Base-by-base conservation (phyloP, 2,797 vertebrate genomes). In the Apogon talboti region DNA sequence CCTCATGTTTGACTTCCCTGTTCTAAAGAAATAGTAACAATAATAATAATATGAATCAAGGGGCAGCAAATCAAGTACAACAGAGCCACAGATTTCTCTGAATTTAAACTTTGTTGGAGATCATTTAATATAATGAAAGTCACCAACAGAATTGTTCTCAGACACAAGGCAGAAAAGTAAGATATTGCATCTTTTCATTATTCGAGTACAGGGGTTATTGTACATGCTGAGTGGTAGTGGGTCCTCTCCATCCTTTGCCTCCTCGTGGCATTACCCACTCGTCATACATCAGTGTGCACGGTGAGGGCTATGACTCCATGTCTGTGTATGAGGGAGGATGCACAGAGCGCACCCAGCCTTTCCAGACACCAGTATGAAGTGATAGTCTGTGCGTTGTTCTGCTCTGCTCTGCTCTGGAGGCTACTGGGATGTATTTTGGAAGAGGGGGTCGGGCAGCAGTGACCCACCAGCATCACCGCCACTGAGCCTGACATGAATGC, bases 401-500 rank as follows among this genome's bases (percentile, higher is more conserved):
- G 43, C 55, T 24, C 33, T 35, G 33, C 33, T 35, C 73, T 14
- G 55, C 74, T 62, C 73, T 63, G 83, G 80, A 85, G 50, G 79
- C 11, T 44, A 18, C 66, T 65, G 69, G 82, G 83, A 87, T 87
- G 80, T 52, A 62, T 81, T 79, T 76, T 55, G 71, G 67, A 68
- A 74, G 62, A 49, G 55, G 28, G 76, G 69, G 33, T 72, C 78
- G 70, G 71, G 56, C 80, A 77, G 78, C 79, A 66, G 73, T 59
- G 51, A 81, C 76, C 79, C 78, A 51, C 14, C 87, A 79, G 54
- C 81, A 74, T 45, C 76, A 35, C 18, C 69, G 48, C 64, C 81
- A 7, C 81, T 44, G 85, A 87, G 75, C 82, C 86, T 90, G 86
- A 87, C 87, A 43, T 79, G 87, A 87, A 90, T 89, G 78, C 83